Conservation (phyloP, 2,113 vertebrate genomes). For the Pelodiscus sinensis region DNA sequence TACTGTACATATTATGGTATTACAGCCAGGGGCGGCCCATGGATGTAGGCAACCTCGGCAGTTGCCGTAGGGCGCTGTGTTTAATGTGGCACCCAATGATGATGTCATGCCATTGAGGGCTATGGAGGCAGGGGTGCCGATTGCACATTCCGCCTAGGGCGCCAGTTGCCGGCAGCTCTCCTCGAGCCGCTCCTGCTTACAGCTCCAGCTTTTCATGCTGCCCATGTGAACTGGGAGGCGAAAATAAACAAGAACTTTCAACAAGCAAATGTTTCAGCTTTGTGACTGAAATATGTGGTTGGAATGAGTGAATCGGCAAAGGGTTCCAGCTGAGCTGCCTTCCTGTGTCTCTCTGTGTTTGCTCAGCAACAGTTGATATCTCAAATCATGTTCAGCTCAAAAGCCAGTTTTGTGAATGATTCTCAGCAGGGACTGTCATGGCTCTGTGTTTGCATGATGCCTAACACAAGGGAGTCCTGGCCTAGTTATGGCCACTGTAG, state of each 20-base stretch:
- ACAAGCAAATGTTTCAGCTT: conserved; percentile 13
- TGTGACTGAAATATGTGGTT: not conserved
- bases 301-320: conserved; percentile 24
- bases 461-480: not conserved
- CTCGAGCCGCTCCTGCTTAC: not conserved
- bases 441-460: not conserved
- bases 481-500: not conserved
- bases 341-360: not conserved
- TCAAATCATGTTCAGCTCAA: not conserved
- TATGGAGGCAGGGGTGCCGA: too few species aligned
- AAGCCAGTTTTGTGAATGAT: conserved; percentile 32
- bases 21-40: too few species aligned
- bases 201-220: not conserved
- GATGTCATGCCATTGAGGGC: too few species aligned
- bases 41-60: too few species aligned
- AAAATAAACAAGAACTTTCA: not conserved
- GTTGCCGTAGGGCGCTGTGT: too few species aligned
- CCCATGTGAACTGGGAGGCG: not conserved
- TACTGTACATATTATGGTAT: too few species aligned
- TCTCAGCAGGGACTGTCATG: not conserved
- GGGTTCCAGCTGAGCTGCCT: conserved; percentile 22
- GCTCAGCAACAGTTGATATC: not conserved
- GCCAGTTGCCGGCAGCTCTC: too few species aligned
- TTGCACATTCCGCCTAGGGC: too few species aligned
- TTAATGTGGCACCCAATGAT: too few species aligned